phyloP scores from a whole-genome alignment of 2,113 vertebrate genomes.

The Numida meleagris region DNA sequence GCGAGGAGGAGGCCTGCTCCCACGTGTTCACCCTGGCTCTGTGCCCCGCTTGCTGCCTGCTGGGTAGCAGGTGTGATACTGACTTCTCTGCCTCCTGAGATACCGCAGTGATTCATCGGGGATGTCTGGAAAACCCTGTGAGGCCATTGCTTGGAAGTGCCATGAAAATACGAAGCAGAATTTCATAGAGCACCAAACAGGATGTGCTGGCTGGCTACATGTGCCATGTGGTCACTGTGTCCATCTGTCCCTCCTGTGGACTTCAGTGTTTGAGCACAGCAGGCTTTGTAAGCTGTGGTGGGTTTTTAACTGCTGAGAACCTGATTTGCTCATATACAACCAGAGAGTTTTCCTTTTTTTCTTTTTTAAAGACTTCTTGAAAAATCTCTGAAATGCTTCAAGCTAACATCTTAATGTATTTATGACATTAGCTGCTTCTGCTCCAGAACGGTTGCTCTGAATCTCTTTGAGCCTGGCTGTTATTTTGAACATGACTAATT shows the following conservation, averaged over 20 bases:
- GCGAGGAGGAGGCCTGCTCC: background rate
- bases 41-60: background rate
- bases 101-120: background rate
- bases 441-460: constrained; percentile 55
- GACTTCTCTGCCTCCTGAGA: background rate
- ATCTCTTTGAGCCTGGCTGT: constrained; percentile 60
- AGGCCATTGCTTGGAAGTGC: background rate
- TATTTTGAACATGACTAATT: constrained; percentile 74
- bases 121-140: background rate
- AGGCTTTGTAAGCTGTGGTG: background rate
- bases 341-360: constrained; percentile 16
- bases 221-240: background rate
- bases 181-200: background rate
- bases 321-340: background rate
- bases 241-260: constrained; percentile 3
- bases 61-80: fast-evolving
- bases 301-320: background rate
- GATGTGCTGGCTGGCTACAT: background rate
- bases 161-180: background rate
- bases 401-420: constrained; percentile 50
- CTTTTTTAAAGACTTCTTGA: constrained; percentile 20
- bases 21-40: background rate
- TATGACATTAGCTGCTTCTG: constrained; percentile 54
- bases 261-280: background rate
- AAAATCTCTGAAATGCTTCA: constrained; percentile 49